Base-by-base conservation (phyloP, 2,888 invertebrate genomes). In the Cheilosia pagana region DNA sequence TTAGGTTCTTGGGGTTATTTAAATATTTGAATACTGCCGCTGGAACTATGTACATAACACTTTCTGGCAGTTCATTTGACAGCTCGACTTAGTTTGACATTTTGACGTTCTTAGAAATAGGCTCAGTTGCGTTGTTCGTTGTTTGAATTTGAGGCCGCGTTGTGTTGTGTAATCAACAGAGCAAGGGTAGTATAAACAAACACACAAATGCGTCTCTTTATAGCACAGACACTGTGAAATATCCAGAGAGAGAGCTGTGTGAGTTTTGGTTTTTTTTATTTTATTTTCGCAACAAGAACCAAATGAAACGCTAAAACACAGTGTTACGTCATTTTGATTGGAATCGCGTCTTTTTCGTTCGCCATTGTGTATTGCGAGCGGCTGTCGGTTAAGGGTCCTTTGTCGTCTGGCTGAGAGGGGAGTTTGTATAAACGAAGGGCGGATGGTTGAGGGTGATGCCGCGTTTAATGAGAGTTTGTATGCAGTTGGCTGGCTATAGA, bases 301-400 rank as follows among this genome's bases (percentile, higher is more conserved):
- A 52, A 60, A 52, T 50, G 28, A 75, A 81, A 43, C 25, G 53
- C 62, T 62, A 23, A 63, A 76, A 71, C 59, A 50, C 57, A 25
- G 39, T 78, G 81, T 85, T 85, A 85, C 85, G 85, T 85, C 85
- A 85, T 75, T 60, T 62, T 60, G 65, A 85, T 75, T 67, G 59
- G 60, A 70, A 52, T 63, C 31, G 55, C 65, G 6, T 60, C 16
- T 23, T 39, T 68, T 63, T 31, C 41, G 10, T 41, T 63, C 52
- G 43, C 63, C 10, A 25, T 60, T 35, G 41, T 39, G 19, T 50
- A n/a, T 41, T 48, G 16, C 8, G 39, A 19, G 10, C 63, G 45
- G 10, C 65, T 39, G 31, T 12, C n/a, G 25, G 12, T 39, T 50
- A 21, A 62, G 50, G 55, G 62, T 31, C 21, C 35, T 43, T 74